phyloP scores from a whole-genome alignment of 2,888 invertebrate species.

The Rhingia rostrata region DNA sequence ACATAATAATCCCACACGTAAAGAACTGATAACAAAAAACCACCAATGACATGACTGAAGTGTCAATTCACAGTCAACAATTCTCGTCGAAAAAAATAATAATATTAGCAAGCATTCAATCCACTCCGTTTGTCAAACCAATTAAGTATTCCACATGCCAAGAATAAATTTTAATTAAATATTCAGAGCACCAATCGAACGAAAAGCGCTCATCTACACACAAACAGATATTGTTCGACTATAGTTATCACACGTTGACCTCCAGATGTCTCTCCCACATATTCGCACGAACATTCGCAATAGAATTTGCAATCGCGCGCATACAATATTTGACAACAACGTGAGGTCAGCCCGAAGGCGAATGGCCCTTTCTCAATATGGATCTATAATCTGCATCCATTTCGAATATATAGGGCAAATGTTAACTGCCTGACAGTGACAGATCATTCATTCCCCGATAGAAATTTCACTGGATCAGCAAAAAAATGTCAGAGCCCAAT shows the following conservation, averaged over 20 bases:
- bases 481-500: slow-evolving; percentile 1
- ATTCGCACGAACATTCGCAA: neutral
- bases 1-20: no score
- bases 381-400: neutral
- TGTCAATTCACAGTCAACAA: slow-evolving; percentile 13
- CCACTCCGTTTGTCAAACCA: neutral
- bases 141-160: slow-evolving; percentile 27
- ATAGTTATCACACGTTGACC: slow-evolving; percentile 14
- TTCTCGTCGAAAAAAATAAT: neutral
- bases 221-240: neutral
- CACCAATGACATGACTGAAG: slow-evolving; percentile 17
- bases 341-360: neutral
- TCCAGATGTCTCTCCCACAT: neutral
- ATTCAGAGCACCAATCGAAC: slow-evolving; percentile 24
- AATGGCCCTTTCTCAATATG: neutral
- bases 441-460: slow-evolving; percentile 35
- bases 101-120: neutral
- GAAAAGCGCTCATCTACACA: neutral
- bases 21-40: neutral
- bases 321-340: neutral
- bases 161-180: slow-evolving; percentile 38
- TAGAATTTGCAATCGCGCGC: neutral
- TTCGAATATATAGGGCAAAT: slow-evolving; percentile 35
- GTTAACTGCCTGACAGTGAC: slow-evolving; percentile 23
- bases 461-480: slow-evolving; percentile 9